Evolutionary conservation across 1,140 invertebrate species (phyloP).

Genomic region (Neodiprion virginianus): DNA sequence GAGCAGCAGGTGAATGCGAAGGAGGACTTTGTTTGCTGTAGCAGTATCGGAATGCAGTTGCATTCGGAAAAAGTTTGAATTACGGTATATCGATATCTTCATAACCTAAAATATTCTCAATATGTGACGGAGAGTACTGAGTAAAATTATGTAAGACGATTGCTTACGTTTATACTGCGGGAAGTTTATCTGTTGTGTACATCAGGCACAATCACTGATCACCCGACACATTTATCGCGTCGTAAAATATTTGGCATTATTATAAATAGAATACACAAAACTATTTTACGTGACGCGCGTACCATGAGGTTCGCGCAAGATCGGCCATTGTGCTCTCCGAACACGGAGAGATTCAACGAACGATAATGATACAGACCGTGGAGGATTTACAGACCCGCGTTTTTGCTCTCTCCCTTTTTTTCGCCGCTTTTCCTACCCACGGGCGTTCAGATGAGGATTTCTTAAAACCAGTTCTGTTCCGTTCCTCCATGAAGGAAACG

Average conservation of each 20-base stretch:
- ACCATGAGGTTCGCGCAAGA: background rate
- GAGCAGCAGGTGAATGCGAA: no score
- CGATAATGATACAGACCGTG: background rate
- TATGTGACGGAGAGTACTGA: background rate
- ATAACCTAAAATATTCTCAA: background rate
- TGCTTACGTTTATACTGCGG: background rate
- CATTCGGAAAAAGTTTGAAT: no score
- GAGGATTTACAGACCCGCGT: background rate
- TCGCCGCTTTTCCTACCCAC: background rate
- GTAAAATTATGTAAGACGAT: conserved; percentile 2
- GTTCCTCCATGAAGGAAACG: background rate
- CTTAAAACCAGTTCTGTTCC: background rate
- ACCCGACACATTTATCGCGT: no score
- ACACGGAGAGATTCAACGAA: background rate
- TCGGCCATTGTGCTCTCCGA: background rate
- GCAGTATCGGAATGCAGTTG: no score
- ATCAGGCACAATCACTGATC: no score
- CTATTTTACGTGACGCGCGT: background rate
- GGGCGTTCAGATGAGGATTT: background rate
- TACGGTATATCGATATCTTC: background rate
- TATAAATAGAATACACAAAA: background rate
- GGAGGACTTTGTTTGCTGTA: no score
- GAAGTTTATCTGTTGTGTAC: background rate
- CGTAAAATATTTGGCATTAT: no score
- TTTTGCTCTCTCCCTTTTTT: background rate